These are phyloP conservation scores for Uria lomvia DNA, from an alignment of 2,113 vertebrate genomes.

Conservation along the genomic window DNA sequence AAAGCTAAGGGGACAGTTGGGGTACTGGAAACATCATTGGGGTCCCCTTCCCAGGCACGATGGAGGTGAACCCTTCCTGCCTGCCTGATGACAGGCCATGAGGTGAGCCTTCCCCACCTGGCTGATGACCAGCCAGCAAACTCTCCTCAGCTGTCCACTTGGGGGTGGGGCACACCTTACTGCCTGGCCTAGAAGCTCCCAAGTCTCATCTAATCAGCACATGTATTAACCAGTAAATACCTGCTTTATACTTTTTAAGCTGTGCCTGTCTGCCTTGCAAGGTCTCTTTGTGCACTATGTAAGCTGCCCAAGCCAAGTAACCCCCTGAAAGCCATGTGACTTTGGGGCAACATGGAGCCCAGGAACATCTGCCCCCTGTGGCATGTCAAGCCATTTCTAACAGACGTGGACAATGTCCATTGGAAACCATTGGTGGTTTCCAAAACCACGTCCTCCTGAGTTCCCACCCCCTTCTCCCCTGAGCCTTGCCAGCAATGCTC, in stretches of 20 bases:
- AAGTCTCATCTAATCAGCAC: not conserved
- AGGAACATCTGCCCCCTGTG: not conserved
- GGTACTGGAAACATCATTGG: not conserved
- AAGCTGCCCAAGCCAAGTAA: not conserved
- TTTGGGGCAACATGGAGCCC: not conserved
- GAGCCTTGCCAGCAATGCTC: not conserved
- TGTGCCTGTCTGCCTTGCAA: not conserved
- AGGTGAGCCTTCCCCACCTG: not conserved
- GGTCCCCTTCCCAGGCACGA: not conserved
- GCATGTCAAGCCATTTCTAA: not conserved
- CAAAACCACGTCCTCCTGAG: not conserved
- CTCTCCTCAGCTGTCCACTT: not conserved
- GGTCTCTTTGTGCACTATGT: not conserved
- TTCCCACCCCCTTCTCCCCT: not conserved
- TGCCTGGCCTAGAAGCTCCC: not conserved
- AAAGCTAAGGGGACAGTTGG: not conserved
- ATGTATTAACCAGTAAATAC: not conserved
- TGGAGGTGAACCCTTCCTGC: not conserved
- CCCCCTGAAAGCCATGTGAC: not conserved
- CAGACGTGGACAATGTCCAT: not conserved
- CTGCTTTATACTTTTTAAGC: not conserved
- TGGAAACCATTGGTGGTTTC: not conserved
- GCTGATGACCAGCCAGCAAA: not conserved
- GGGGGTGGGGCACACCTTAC: not conserved
- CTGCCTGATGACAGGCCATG: not conserved